Conservation (phyloP, 2,888 invertebrate genomes). For the Trissonchulus sp. region DNA sequence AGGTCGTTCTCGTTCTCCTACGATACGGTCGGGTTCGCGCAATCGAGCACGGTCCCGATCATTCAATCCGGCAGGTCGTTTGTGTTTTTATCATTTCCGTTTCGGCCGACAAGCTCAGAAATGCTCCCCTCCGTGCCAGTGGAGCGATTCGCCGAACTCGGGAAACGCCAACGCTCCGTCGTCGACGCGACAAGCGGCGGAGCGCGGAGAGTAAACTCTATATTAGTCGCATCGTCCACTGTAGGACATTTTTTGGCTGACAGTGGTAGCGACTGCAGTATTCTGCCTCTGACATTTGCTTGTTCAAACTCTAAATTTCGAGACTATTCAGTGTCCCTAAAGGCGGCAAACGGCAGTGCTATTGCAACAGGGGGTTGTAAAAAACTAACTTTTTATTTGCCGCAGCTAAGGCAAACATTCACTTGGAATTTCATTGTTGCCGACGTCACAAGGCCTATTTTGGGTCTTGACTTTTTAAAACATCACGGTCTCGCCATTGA, state of each 20-base stretch:
- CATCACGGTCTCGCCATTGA: too few species aligned
- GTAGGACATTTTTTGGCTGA: constrained; percentile 16
- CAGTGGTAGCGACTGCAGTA: constrained; percentile 22
- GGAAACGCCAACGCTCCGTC: constrained; percentile 6
- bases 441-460: too few species aligned
- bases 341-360: too few species aligned
- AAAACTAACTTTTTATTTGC: too few species aligned
- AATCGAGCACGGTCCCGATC: background rate
- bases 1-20: background rate
- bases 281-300: constrained; percentile 10
- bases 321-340: too few species aligned
- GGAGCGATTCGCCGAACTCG: background rate
- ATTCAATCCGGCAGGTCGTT: constrained; percentile 10
- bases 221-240: constrained; percentile 9
- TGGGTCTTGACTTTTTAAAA: too few species aligned
- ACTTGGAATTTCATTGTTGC: too few species aligned
- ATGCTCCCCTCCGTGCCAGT: constrained; percentile 11
- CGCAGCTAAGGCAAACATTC: too few species aligned
- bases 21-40: background rate
- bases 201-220: constrained; percentile 4
- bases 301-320: too few species aligned
- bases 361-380: too few species aligned
- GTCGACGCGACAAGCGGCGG: background rate
- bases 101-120: constrained; percentile 17
- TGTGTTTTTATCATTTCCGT: constrained; percentile 21